Conservation (phyloP, 2,797 vertebrate genomes). For the Lacerta agilis region DNA sequence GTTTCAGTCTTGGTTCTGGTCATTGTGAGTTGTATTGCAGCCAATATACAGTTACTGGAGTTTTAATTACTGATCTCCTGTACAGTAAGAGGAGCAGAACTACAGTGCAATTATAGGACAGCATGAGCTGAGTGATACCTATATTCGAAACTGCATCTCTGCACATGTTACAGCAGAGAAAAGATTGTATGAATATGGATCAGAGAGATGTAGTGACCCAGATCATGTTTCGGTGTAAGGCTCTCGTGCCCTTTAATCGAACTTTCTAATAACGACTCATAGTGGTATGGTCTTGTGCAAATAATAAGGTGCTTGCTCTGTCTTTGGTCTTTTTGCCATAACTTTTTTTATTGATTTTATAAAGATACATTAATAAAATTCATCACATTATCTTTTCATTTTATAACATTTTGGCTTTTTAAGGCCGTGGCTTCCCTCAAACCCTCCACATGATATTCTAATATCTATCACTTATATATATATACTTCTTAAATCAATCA, state of each 20-base stretch:
- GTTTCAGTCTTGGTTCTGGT: neutral
- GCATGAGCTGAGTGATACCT: neutral
- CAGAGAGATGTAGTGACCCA: neutral
- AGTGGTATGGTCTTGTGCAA: neutral
- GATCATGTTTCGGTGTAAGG: neutral
- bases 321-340: neutral
- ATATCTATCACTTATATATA: too few species aligned
- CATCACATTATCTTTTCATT: too few species aligned
- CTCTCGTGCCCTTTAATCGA: neutral
- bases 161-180: neutral
- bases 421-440: too few species aligned
- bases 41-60: neutral
- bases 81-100: neutral
- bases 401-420: too few species aligned
- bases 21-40: neutral
- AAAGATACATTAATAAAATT: too few species aligned
- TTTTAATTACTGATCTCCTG: neutral
- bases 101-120: neutral
- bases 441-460: too few species aligned
- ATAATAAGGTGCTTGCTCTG: neutral
- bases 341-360: too few species aligned
- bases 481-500: too few species aligned
- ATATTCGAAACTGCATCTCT: neutral
- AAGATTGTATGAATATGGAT: neutral
- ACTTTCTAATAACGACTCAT: neutral